These are phyloP conservation scores for Lepisosteus oculatus DNA, from an alignment of 2,113 vertebrate species.

Conservation along the genomic window DNA sequence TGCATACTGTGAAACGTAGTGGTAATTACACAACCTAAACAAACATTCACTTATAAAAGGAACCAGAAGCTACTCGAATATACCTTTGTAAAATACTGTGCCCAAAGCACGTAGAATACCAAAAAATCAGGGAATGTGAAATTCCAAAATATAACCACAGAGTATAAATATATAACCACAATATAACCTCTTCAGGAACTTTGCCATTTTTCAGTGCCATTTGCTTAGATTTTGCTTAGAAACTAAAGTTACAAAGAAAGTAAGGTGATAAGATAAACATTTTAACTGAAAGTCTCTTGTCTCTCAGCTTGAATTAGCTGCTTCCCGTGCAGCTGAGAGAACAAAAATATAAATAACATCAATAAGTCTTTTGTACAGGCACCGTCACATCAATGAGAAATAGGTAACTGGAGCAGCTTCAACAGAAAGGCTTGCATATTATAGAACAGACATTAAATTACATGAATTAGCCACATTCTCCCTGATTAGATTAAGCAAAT, in stretches of 20 bases:
- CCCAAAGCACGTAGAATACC: too few relatives aligned
- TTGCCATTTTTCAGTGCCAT: conserved; percentile 40
- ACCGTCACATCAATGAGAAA: conserved; percentile 20
- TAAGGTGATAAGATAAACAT: conserved; percentile 51
- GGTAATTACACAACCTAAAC: conserved; percentile 66
- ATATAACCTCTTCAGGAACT: conserved; percentile 40
- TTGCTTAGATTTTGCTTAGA: conserved; percentile 9
- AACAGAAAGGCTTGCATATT: conserved; percentile 30
- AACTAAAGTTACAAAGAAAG: conserved; percentile 46
- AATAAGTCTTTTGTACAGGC: conserved; percentile 37
- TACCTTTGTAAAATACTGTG: conserved; percentile 7
- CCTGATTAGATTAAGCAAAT: neutral
- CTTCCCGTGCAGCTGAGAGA: conserved; percentile 27
- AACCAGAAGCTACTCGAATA: conserved; percentile 16
- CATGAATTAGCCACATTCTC: neutral
- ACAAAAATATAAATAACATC: conserved; percentile 29
- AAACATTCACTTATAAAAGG: conserved; percentile 44
- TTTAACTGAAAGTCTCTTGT: conserved; percentile 42
- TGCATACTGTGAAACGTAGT: conserved; percentile 58
- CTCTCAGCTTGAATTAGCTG: conserved; percentile 2
- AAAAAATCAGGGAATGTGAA: too few relatives aligned
- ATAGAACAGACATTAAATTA: neutral
- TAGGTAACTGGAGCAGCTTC: conserved; percentile 36
- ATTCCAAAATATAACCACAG: too few relatives aligned
- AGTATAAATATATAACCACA: conserved; percentile 36